Evolutionary conservation across 2,888 invertebrate species (phyloP).

Genomic region (Conomelus anceps): DNA sequence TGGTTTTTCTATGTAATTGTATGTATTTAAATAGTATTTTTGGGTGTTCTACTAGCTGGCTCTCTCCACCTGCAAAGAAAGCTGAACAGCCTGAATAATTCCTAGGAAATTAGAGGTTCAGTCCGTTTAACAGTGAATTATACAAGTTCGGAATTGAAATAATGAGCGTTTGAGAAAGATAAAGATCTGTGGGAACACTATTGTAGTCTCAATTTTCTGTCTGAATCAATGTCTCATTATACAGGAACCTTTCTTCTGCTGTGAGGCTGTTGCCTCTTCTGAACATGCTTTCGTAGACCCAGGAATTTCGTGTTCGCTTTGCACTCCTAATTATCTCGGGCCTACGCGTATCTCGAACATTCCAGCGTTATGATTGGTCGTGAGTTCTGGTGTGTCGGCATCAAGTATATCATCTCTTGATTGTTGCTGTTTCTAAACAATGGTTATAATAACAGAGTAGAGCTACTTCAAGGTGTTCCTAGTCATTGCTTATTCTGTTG

Average conservation of each 20-base stretch:
- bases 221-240: background rate
- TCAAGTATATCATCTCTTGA: background rate
- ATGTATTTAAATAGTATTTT: background rate
- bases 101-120: background rate
- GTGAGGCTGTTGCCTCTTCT: background rate
- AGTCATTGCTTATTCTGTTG: background rate
- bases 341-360: background rate
- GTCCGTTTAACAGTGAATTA: background rate
- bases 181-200: background rate
- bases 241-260: background rate
- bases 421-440: background rate
- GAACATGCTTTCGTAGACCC: background rate
- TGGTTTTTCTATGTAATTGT: background rate
- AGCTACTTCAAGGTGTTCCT: background rate
- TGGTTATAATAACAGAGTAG: background rate
- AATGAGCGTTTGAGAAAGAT: background rate
- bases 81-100: background rate
- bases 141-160: background rate
- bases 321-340: background rate
- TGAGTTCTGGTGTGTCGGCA: background rate
- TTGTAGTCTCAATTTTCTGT: background rate
- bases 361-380: background rate
- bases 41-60: background rate
- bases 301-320: background rate
- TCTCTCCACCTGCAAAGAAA: background rate